Evolutionary conservation across 2,113 vertebrate species (phyloP).

Genomic region (Indicator indicator): DNA sequence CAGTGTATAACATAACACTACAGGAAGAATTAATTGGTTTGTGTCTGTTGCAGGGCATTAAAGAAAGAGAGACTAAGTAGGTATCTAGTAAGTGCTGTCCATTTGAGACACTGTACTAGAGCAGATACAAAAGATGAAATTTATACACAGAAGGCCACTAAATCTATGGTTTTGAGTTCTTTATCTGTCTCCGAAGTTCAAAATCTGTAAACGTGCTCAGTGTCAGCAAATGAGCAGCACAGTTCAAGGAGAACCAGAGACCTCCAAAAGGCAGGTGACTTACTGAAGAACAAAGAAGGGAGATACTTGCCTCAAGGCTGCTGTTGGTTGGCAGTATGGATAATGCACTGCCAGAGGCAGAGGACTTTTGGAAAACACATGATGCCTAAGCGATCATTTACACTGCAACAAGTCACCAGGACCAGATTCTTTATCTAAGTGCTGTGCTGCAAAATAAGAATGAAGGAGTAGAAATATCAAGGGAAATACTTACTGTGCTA

Average conservation of each 20-base stretch:
- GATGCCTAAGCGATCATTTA: not conserved
- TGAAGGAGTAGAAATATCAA: not conserved
- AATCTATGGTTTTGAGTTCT: not conserved
- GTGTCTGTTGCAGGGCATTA: not conserved
- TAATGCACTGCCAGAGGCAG: not conserved
- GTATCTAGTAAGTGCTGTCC: not conserved
- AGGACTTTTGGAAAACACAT: not conserved
- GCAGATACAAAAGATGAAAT: not conserved
- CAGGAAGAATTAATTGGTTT: not conserved
- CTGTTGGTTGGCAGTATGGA: not conserved
- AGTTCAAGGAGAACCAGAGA: not conserved
- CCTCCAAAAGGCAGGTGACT: not conserved
- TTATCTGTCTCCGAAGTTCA: not conserved
- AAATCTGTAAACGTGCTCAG: not conserved
- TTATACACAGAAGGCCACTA: not conserved
- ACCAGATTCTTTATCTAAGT: not conserved
- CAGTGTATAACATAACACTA: not conserved
- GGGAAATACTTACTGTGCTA: not conserved
- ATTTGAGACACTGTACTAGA: not conserved
- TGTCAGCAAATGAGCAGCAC: not conserved
- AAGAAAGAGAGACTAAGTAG: not conserved
- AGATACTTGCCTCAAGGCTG: not conserved
- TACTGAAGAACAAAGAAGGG: not conserved
- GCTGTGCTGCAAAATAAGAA: not conserved
- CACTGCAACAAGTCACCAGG: not conserved